Percentiles rank a stretch among this genome's conserved stretches.
Conservation (phyloP, 2,888 invertebrate species). For the Clanis bilineata region DNA sequence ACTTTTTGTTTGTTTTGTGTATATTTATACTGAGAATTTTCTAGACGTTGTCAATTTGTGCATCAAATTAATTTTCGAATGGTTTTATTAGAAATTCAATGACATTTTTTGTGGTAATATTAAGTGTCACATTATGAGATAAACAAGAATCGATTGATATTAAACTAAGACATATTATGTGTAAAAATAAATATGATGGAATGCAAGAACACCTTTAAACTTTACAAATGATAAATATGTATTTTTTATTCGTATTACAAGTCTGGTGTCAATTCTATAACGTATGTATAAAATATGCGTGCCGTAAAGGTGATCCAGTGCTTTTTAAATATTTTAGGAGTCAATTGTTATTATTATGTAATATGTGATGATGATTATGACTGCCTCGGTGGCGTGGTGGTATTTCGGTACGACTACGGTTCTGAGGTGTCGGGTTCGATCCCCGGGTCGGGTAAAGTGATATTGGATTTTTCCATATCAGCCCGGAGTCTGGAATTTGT, state of each 20-base stretch:
- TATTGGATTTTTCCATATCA: no score
- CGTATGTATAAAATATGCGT: neutral
- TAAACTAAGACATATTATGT: neutral
- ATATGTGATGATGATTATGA: no score
- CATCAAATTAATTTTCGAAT: neutral
- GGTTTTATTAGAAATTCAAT: neutral
- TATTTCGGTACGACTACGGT: no score
- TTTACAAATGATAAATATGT: conserved; percentile 10
- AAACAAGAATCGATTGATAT: neutral
- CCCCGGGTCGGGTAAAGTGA: no score
- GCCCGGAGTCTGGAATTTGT: no score
- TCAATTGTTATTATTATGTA: no score
- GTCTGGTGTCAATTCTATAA: neutral
- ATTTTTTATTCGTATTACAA: conserved; percentile 1
- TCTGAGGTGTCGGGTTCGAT: no score
- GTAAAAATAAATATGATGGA: neutral
- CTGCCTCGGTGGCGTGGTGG: no score
- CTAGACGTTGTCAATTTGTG: neutral
- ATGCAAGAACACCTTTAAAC: conserved; percentile 3
- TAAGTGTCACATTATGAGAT: neutral
- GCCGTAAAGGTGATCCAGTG: neutral
- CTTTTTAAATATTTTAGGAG: neutral
- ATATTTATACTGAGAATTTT: neutral
- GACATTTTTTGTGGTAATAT: neutral
- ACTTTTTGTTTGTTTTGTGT: neutral